phyloP scores from a whole-genome alignment of 2,113 vertebrate species.

The Potamarius usumacintae region DNA sequence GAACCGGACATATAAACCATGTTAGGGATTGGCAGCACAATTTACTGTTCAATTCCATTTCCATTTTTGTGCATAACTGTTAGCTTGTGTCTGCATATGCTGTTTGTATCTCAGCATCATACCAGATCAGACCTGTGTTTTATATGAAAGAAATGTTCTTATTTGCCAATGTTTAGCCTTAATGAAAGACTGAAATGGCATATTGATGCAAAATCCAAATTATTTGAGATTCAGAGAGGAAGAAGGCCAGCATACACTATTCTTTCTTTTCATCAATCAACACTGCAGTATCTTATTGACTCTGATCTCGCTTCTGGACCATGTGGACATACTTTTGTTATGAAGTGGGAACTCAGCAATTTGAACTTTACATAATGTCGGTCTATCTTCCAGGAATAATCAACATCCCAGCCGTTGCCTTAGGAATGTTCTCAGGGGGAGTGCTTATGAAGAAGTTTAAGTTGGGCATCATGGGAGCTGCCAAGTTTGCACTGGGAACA shows the following conservation, averaged over 20 bases:
- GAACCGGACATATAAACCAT: background rate
- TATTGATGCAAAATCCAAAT: background rate
- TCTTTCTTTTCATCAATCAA: background rate
- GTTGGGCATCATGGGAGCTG: slow-evolving; percentile 79
- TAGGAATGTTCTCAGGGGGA: slow-evolving; percentile 90
- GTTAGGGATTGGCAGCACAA: background rate
- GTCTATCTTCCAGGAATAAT: slow-evolving; percentile 77
- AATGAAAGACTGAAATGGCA: background rate
- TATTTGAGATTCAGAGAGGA: background rate
- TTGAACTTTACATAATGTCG: background rate
- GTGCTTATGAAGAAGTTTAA: slow-evolving; percentile 87
- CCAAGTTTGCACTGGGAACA: slow-evolving; percentile 82
- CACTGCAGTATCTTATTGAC: background rate
- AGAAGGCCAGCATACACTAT: background rate
- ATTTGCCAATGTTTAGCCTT: background rate
- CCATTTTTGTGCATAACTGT: background rate
- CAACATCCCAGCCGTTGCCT: slow-evolving; percentile 90
- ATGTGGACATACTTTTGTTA: background rate
- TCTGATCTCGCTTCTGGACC: background rate
- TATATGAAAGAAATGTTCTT: background rate
- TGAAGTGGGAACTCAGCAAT: background rate
- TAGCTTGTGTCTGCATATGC: background rate
- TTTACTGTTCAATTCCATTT: background rate
- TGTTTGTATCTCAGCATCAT: background rate
- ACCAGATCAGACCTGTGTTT: background rate